These are phyloP conservation scores for Megaceryle torquata DNA, from an alignment of 2,113 vertebrate genomes.

Conservation along the genomic window DNA sequence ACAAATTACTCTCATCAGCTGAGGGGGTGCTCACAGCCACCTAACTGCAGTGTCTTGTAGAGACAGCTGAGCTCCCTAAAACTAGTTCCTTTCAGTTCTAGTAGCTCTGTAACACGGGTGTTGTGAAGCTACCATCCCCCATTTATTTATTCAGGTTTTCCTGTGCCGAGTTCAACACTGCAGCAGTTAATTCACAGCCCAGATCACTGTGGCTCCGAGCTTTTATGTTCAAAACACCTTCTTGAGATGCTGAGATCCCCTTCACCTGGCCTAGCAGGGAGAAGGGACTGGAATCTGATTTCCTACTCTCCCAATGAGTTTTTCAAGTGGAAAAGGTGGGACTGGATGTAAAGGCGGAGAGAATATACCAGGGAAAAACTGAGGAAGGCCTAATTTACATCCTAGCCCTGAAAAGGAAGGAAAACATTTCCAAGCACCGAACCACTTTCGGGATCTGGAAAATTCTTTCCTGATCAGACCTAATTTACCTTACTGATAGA, in stretches of 20 bases:
- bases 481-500: not conserved
- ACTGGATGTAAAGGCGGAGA: not conserved
- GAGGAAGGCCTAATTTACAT: not conserved
- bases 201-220: rapidly evolving
- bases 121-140: not conserved
- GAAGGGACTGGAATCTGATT: not conserved
- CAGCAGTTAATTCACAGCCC: not conserved
- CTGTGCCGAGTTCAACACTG: not conserved
- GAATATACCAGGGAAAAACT: not conserved
- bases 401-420: not conserved
- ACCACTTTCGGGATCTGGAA: not conserved
- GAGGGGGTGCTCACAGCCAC: not conserved
- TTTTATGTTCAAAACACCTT: not conserved
- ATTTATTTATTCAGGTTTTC: not conserved
- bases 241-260: not conserved
- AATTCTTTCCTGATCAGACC: not conserved
- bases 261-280: not conserved
- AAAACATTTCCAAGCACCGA: not conserved
- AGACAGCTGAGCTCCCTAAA: not conserved
- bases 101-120: not conserved
- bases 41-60: not conserved
- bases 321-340: not conserved
- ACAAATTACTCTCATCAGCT: not conserved
- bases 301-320: not conserved
- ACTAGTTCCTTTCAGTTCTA: not conserved